Conservation (phyloP, 2,888 invertebrate species). For the Cephus pulcher region DNA sequence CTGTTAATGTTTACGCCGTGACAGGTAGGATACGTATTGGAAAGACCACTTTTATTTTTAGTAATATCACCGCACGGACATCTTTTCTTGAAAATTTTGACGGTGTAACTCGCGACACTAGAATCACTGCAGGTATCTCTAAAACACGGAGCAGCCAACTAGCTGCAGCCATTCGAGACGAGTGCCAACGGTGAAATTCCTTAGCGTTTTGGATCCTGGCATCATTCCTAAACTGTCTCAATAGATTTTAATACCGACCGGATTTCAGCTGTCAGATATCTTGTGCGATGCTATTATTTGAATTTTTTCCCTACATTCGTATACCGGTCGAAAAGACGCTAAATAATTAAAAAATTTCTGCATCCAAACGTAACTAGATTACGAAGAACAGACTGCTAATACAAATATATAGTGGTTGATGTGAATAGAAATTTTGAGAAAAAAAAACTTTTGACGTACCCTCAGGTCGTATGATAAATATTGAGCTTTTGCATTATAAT, state of each 20-base stretch:
- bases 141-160: neutral
- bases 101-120: neutral
- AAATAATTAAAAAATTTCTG: neutral
- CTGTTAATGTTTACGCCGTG: neutral
- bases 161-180: neutral
- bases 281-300: neutral
- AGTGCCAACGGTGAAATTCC: constrained; percentile 16
- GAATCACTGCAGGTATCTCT: neutral
- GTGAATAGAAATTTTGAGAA: neutral
- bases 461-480: neutral
- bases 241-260: neutral
- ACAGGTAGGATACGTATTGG: neutral
- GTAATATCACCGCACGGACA: neutral
- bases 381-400: neutral
- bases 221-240: constrained; percentile 10
- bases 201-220: constrained; percentile 15
- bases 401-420: too few species aligned
- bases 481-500: neutral
- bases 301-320: neutral
- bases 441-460: neutral
- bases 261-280: neutral
- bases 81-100: neutral
- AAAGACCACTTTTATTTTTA: neutral
- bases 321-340: neutral
- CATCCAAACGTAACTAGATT: neutral